Conservation (phyloP, 2,797 vertebrate genomes). For the Acrossocheilus fasciatus region DNA sequence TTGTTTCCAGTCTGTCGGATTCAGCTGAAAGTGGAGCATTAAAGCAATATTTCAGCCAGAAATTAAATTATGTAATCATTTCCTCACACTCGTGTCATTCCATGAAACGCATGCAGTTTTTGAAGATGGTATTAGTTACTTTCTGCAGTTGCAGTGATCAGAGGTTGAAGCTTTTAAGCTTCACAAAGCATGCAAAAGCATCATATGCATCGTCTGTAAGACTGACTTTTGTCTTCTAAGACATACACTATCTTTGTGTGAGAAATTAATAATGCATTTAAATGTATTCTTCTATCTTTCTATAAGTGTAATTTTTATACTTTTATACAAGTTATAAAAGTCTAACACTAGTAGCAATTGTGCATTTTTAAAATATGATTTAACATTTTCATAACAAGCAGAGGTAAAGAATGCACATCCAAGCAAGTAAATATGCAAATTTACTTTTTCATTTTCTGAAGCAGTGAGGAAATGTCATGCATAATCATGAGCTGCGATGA, state of each 20-base stretch:
- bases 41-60: slow-evolving; percentile 6
- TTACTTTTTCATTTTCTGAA: background rate
- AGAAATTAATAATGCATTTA: background rate
- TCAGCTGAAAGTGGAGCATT: background rate
- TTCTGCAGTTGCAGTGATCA: background rate
- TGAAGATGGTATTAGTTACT: background rate
- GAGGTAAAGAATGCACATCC: background rate
- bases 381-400: background rate
- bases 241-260: no score
- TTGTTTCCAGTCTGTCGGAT: background rate
- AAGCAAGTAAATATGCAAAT: background rate
- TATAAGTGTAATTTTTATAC: no score
- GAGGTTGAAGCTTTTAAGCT: background rate
- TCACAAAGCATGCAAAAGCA: background rate
- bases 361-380: no score
- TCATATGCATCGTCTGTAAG: background rate
- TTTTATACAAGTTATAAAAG: background rate
- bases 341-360: background rate
- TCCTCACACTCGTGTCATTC: background rate
- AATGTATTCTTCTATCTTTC: background rate
- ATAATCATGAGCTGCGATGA: background rate
- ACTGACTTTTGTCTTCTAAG: background rate
- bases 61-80: background rate
- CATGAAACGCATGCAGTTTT: no score
- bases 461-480: background rate